Evolutionary conservation across 1,140 invertebrate genomes (phyloP).

Genomic region (Hyles euphorbiae): DNA sequence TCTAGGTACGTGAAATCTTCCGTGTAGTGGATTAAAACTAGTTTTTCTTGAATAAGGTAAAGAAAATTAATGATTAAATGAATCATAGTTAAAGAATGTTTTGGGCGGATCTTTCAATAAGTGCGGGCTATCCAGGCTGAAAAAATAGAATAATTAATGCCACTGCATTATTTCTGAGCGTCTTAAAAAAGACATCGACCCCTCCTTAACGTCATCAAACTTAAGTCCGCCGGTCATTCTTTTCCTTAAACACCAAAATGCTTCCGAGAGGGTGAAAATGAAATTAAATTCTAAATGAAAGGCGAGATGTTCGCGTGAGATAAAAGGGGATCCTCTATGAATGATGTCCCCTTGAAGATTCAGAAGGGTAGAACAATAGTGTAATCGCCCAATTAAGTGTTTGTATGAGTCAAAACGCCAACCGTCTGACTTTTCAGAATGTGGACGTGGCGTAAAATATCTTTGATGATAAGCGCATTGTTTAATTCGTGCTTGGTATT

Average conservation of each 20-base stretch:
- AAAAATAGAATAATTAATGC: no score
- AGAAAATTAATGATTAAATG: no score
- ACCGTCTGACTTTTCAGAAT: conserved; percentile 27
- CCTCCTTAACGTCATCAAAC: conserved; percentile 45
- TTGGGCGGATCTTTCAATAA: no score
- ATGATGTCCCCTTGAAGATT: conserved; percentile 57
- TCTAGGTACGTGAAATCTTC: no score
- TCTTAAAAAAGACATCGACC: conserved; percentile 26
- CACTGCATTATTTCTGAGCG: background rate
- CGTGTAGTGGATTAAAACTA: no score
- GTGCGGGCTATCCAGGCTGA: no score
- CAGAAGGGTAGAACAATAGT: conserved; percentile 66
- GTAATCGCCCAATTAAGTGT: conserved; percentile 71
- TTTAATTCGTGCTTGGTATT: background rate
- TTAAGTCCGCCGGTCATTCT: conserved; percentile 67
- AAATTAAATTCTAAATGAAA: conserved; percentile 74
- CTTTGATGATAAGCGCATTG: conserved; percentile 1
- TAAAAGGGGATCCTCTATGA: conserved; percentile 64
- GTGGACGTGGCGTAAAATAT: conserved; percentile 16
- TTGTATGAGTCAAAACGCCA: conserved; percentile 42
- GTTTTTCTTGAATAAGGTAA: no score
- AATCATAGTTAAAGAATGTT: no score
- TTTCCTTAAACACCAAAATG: conserved; percentile 54
- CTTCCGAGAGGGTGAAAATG: conserved; percentile 60
- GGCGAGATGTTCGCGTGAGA: conserved; percentile 46